Percentiles rank a stretch among this genome's conserved stretches.
Conservation (phyloP, 1,140 invertebrate species). For the Drosophila melanica region DNA sequence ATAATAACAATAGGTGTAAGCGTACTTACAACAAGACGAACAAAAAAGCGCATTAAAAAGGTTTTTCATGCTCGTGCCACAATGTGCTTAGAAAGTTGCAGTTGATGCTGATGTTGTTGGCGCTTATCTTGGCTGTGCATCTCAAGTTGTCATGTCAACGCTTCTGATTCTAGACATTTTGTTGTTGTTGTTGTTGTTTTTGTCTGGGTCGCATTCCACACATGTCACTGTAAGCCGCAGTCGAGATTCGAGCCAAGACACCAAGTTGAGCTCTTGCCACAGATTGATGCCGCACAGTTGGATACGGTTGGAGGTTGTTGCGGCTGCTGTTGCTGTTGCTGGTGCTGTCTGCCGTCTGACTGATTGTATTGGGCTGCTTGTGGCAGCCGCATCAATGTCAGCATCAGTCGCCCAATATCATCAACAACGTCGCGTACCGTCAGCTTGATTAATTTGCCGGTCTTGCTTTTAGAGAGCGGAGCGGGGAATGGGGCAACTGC, state of each 20-base stretch:
- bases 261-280: constrained; percentile 20
- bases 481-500: too few relatives aligned
- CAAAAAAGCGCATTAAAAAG: constrained; percentile 63
- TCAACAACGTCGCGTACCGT: constrained; percentile 77
- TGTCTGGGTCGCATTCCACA: constrained; percentile 59
- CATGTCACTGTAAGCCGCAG: constrained; percentile 49
- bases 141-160: constrained; percentile 82
- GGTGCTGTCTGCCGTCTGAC: constrained; percentile 41
- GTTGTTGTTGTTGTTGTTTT: neutral
- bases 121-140: constrained; percentile 64
- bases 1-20: constrained; percentile 35
- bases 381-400: constrained; percentile 80
- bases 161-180: constrained; percentile 75
- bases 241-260: neutral
- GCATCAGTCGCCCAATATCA: constrained; percentile 81
- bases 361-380: constrained; percentile 65
- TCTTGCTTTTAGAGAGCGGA: constrained; percentile 12
- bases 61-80: constrained; percentile 79
- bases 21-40: constrained; percentile 26
- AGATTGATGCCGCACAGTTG: constrained; percentile 58
- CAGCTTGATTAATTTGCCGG: constrained; percentile 78
- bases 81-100: constrained; percentile 62
- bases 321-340: constrained; percentile 27
- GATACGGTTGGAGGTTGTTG: constrained; percentile 38
- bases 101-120: constrained; percentile 24